Evolutionary conservation across 2,888 invertebrate genomes (phyloP).

Genomic region (Ormyrus labotus): DNA sequence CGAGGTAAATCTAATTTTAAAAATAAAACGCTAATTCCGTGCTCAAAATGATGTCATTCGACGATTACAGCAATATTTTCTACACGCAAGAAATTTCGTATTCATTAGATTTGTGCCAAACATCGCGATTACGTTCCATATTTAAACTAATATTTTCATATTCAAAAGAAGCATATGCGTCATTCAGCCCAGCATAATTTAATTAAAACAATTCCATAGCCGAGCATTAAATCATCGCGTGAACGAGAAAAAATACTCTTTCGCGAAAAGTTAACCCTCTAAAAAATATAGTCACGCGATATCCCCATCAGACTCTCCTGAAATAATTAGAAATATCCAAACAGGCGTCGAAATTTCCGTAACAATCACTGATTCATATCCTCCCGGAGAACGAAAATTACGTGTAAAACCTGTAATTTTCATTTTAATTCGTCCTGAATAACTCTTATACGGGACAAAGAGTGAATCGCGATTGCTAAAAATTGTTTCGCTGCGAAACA

Average conservation of each 20-base stretch:
- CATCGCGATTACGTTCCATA: neutral
- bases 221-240: constrained; percentile 9
- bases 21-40: too few species aligned
- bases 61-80: too few species aligned
- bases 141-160: constrained; percentile 5
- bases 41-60: too few species aligned
- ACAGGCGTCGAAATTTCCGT: constrained; percentile 23
- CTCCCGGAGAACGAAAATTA: constrained; percentile 4
- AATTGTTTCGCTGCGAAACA: too few species aligned
- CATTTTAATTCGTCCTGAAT: neutral
- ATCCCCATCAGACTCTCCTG: constrained; percentile 17
- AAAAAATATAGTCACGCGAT: constrained; percentile 41
- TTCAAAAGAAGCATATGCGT: neutral
- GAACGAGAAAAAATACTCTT: neutral
- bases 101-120: neutral
- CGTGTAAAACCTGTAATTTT: constrained; percentile 34
- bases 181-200: constrained; percentile 3
- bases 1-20: too few species aligned
- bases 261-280: constrained; percentile 11
- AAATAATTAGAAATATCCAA: constrained; percentile 45
- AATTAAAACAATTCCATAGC: constrained; percentile 5
- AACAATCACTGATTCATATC: constrained; percentile 17
- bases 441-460: too few species aligned
- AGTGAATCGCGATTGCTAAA: too few species aligned
- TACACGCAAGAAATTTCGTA: constrained; percentile 5